Evolutionary conservation across 2,888 invertebrate species (phyloP).

Genomic region (Baccha elongata): DNA sequence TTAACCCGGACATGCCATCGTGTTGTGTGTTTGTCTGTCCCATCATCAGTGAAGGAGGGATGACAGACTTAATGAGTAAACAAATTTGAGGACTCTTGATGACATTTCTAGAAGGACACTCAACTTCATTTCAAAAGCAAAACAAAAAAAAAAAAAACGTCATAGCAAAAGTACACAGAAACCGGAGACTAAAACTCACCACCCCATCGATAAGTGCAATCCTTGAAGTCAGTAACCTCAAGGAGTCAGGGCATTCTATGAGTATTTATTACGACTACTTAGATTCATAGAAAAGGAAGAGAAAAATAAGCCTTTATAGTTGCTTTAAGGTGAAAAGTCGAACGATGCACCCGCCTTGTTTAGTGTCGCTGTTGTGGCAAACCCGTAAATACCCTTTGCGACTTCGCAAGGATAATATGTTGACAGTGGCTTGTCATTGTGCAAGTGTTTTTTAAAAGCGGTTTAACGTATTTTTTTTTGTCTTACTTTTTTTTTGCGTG

Average conservation of each 20-base stretch:
- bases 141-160: conserved; percentile 8
- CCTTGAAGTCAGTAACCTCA: conserved; percentile 72
- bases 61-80: conserved; percentile 71
- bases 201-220: conserved; percentile 55
- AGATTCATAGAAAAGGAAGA: conserved; percentile 18
- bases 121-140: conserved; percentile 60
- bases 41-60: conserved; percentile 6
- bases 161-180: conserved; percentile 5
- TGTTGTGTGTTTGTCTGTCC: conserved; percentile 1
- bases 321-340: conserved; percentile 53
- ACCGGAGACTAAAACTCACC: not conserved
- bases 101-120: conserved; percentile 72
- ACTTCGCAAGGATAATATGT: conserved; percentile 55
- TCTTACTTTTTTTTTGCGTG: not conserved
- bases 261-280: conserved; percentile 61
- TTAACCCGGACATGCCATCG: conserved; percentile 55
- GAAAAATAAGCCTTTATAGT: conserved; percentile 16
- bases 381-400: conserved; percentile 27
- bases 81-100: conserved; percentile 72
- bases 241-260: conserved; percentile 61
- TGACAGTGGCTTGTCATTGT: conserved; percentile 58
- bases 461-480: conserved; percentile 47
- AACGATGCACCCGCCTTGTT: conserved; percentile 19
- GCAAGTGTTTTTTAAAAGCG: conserved; percentile 53
- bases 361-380: conserved; percentile 7